Base-by-base conservation (phyloP, 2,113 vertebrate genomes). In the Ovis canadensis region DNA sequence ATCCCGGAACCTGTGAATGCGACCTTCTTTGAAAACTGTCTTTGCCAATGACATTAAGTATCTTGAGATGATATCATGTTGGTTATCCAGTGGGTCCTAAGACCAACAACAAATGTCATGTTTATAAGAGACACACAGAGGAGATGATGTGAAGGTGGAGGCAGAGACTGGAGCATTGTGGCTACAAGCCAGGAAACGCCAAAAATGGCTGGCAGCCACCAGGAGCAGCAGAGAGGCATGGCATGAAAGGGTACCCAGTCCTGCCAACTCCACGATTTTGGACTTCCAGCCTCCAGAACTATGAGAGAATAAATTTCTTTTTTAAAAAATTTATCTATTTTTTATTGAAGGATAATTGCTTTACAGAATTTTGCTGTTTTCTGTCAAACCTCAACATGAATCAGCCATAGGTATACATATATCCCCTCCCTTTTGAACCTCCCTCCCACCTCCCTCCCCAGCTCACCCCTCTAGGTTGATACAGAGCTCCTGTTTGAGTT, bases 181-280 rank as follows among this genome's bases (percentile, higher is more conserved):
- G 45, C n/a, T 7, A 54, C 17, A 16, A 54, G 23, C 43, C 27
- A 7, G 40, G 59, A 6, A 52, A 62, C 0, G 1, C 54, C 55
- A n/a, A 13, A 36, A 23, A 31, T 12, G 3, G 50, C 43, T 10
- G 71, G 92, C 54, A 13, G 27, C 88, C 33, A 2, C 50, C 6
- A 4, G 92, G 50, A 52, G n/a, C 82, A 5, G 50, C 10, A 50
- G 29, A 52, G 12, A 55, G 74, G 17, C 89, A 13, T 1, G 25
- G 14, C 12, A 1, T 0, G 17, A 15, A 43, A 1, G 33, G 31
- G 25, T n/a, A 21, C 40, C 71, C 11, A 9, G 84, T 52, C 43
- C 33, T 43, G 40, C 60, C 2, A 31, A 19, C 19, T 14, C 10
- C 2, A 7, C 0, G 3, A 12, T 17, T 59, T n/a, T 71, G 33